phyloP scores from a whole-genome alignment of 2,113 vertebrate species.

The Ammodytes marinus region DNA sequence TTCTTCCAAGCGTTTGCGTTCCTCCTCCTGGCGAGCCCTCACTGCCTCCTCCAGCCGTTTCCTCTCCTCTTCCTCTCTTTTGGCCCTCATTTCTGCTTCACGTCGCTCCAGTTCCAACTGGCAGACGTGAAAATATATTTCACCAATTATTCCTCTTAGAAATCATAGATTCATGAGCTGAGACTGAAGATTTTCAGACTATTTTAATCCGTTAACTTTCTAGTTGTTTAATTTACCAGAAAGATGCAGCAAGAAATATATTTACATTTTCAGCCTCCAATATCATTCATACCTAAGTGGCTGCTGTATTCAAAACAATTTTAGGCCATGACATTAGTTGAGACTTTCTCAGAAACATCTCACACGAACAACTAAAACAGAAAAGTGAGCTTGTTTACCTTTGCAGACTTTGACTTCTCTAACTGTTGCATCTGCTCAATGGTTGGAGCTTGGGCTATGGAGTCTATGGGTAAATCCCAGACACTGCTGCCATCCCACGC shows the following conservation, averaged over 20 bases:
- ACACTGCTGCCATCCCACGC: constrained; percentile 98
- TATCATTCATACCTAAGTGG: not conserved
- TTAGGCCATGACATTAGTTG: not conserved
- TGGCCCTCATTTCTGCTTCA: constrained; percentile 94
- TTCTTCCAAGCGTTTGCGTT: constrained; percentile 94
- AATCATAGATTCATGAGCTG: not conserved
- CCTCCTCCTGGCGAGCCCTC: constrained; percentile 91
- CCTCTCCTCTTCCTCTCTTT: constrained; percentile 96
- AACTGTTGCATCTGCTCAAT: constrained; percentile 98
- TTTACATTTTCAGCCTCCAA: not conserved
- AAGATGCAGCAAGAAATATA: not conserved
- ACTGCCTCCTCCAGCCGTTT: constrained; percentile 94
- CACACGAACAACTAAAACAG: not conserved
- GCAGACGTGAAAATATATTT: constrained; percentile 2
- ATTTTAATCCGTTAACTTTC: not conserved
- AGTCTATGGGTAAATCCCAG: constrained; percentile 97
- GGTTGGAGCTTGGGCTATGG: constrained; percentile 90
- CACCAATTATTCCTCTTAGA: not conserved
- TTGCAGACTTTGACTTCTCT: constrained; percentile 94
- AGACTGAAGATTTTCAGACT: not conserved
- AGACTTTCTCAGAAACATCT: not conserved
- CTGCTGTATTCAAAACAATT: not conserved
- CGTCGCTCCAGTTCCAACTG: constrained; percentile 95
- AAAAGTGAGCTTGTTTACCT: constrained; percentile 68
- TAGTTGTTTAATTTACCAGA: too few species aligned